A percentile compares a stretch with the other conserved stretches of the same genome.
These are phyloP conservation scores for Alaudala cheleensis DNA, from an alignment of 2,113 vertebrate species.

Conservation along the genomic window DNA sequence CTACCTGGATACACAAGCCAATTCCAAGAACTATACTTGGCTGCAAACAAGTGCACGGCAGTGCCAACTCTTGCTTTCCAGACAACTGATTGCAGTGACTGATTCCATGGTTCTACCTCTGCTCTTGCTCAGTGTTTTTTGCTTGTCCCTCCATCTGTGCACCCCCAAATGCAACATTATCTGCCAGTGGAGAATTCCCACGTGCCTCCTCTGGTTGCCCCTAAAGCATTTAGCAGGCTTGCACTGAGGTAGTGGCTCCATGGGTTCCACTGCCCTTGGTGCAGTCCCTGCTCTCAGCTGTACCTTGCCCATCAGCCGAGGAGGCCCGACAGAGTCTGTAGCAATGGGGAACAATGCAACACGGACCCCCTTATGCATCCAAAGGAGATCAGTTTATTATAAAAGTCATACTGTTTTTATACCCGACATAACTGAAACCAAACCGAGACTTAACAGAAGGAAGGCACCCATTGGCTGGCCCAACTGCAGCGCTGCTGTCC, in stretches of 20 bases:
- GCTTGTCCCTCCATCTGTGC: background rate
- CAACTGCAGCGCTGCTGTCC: no score
- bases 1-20: background rate
- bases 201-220: fast-evolving
- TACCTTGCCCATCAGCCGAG: background rate
- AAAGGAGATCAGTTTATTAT: no score
- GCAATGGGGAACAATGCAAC: no score
- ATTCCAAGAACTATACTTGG: background rate
- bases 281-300: fast-evolving
- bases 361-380: no score
- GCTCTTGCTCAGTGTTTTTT: background rate
- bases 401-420: no score
- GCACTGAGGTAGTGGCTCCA: background rate
- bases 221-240: background rate
- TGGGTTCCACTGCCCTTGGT: background rate
- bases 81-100: background rate
- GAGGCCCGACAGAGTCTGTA: background rate
- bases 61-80: background rate
- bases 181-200: background rate
- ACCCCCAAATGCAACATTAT: background rate
- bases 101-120: background rate
- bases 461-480: no score
- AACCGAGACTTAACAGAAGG: no score
- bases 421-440: no score
- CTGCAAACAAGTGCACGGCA: background rate